These are phyloP conservation scores for Eupithecia insigniata DNA, from an alignment of 2,888 invertebrate species.

Conservation along the genomic window DNA sequence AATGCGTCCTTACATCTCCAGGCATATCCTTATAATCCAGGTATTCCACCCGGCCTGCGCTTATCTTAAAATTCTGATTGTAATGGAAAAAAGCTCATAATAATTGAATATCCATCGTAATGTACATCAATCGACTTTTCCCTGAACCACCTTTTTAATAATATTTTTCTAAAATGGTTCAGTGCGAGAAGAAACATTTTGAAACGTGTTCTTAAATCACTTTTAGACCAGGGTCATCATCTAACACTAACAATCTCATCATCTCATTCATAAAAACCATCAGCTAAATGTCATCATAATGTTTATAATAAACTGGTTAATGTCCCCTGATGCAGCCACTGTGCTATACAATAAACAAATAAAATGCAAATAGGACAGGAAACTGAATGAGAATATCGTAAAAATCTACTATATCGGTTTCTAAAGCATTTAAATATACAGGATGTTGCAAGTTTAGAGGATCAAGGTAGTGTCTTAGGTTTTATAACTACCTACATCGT, in stretches of 20 bases:
- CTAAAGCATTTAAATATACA: background rate
- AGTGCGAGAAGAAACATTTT: too few relatives aligned
- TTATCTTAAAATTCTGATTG: background rate
- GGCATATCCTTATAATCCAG: too few relatives aligned
- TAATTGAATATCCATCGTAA: background rate
- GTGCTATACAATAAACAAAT: slow-evolving; percentile 42
- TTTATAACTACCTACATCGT: background rate
- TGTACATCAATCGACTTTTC: background rate
- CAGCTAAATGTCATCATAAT: slow-evolving; percentile 23
- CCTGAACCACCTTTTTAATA: too few relatives aligned
- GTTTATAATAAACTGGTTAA: slow-evolving; percentile 48
- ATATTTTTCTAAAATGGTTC: too few relatives aligned
- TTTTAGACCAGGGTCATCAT: background rate
- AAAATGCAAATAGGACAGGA: slow-evolving; percentile 40
- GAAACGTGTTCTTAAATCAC: background rate
- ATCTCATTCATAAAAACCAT: slow-evolving; percentile 4
- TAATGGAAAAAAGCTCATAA: background rate
- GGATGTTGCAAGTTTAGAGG: background rate
- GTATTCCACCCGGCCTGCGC: too few relatives aligned
- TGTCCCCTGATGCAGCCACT: slow-evolving; percentile 37
- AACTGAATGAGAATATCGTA: slow-evolving; percentile 18
- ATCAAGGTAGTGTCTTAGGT: background rate
- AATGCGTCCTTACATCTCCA: too few relatives aligned
- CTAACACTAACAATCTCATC: background rate
- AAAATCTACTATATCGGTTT: background rate